phyloP scores from a whole-genome alignment of 1,140 invertebrate species.

The Formica exsecta region DNA sequence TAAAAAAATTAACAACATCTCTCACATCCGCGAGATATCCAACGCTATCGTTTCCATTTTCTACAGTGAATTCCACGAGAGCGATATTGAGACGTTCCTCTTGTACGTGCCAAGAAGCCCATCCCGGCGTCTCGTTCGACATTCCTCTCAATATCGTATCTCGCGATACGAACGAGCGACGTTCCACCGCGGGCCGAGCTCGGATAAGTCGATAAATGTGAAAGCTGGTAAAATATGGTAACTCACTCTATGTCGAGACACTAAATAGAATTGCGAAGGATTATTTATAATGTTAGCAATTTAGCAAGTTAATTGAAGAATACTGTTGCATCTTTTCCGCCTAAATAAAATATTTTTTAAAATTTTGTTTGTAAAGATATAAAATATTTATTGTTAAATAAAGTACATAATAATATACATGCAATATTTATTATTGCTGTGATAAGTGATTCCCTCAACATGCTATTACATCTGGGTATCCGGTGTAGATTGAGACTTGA shows the following conservation, averaged over 20 bases:
- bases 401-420: neutral
- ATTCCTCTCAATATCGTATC: slow-evolving; percentile 25
- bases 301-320: slow-evolving; percentile 4
- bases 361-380: neutral
- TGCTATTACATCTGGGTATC: slow-evolving; percentile 22
- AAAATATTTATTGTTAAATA: neutral
- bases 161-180: neutral
- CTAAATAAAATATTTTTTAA: neutral
- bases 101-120: neutral
- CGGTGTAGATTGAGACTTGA: slow-evolving; percentile 38
- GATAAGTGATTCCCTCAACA: slow-evolving; percentile 11
- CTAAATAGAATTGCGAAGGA: slow-evolving; percentile 69
- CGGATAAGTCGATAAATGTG: neutral
- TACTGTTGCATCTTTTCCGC: neutral
- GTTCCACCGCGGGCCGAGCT: neutral
- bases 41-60: neutral
- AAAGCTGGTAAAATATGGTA: slow-evolving; percentile 1
- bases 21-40: neutral
- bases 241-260: slow-evolving; percentile 89
- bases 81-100: slow-evolving; percentile 19
- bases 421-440: neutral
- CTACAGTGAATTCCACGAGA: neutral
- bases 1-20: neutral
- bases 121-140: slow-evolving; percentile 8
- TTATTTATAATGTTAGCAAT: neutral